Evolutionary conservation across 2,888 invertebrate genomes (phyloP).

Genomic region (Athalia rosae): DNA sequence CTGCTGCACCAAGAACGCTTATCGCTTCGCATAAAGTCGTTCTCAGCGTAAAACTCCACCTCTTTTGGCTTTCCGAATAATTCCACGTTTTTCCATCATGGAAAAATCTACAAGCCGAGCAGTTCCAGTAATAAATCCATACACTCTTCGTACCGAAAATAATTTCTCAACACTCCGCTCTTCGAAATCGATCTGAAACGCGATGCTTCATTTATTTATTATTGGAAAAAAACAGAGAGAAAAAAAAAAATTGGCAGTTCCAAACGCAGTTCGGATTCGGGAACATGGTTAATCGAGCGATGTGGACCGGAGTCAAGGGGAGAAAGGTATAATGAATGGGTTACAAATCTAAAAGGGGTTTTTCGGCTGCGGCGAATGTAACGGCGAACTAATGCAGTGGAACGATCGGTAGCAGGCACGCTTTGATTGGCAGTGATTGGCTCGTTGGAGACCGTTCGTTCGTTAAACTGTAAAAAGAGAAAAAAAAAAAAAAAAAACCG

Average conservation of each 20-base stretch:
- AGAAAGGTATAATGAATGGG: not conserved
- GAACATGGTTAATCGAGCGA: not conserved
- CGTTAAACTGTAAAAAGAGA: slow-evolving; percentile 43
- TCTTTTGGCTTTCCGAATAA: too few species aligned
- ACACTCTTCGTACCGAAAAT: too few species aligned
- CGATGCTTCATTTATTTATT: too few species aligned
- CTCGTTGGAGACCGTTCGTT: slow-evolving; percentile 34
- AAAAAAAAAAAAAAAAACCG: not conserved
- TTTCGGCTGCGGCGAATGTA: not conserved
- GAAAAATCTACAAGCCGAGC: too few species aligned
- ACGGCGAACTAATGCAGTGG: slow-evolving; percentile 40
- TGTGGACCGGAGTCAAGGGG: not conserved
- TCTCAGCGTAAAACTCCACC: too few species aligned
- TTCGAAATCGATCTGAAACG: too few species aligned
- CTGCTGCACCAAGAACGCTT: not conserved
- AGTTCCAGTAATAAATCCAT: too few species aligned
- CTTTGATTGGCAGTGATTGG: slow-evolving; percentile 44
- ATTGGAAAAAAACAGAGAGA: too few species aligned
- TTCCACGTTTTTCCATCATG: too few species aligned
- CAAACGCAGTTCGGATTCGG: too few species aligned
- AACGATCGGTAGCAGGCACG: not conserved
- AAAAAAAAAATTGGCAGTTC: too few species aligned
- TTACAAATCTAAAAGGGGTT: not conserved
- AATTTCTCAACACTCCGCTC: too few species aligned
- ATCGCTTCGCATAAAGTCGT: not conserved